phyloP scores from a whole-genome alignment of 1,140 invertebrate species.

The Temnothorax nylanderi region DNA sequence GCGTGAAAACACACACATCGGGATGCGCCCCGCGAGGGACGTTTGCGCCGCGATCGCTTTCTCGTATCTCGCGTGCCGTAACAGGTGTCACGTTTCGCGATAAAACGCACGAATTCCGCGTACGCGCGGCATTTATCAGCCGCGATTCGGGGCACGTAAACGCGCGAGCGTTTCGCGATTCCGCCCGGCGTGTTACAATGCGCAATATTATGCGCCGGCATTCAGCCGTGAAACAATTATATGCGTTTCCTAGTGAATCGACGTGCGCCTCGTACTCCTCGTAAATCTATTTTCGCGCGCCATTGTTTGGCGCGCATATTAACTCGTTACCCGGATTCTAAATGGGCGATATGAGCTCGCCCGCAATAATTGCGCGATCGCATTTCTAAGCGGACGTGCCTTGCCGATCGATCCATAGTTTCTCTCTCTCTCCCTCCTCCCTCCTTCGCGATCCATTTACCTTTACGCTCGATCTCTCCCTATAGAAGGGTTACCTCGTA shows the following conservation, averaged over 20 bases:
- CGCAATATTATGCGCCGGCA: slow-evolving; percentile 71
- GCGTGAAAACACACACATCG: slow-evolving; percentile 32
- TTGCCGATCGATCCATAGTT: slow-evolving; percentile 50
- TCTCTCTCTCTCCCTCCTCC: not conserved
- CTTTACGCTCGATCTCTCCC: slow-evolving; percentile 54
- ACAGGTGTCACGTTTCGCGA: slow-evolving; percentile 64
- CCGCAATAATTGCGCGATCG: slow-evolving; percentile 59
- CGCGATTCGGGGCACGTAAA: slow-evolving; percentile 72
- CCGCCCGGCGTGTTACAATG: slow-evolving; percentile 59
- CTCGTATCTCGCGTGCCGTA: slow-evolving; percentile 63
- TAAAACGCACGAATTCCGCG: slow-evolving; percentile 65
- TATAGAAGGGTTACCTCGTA: slow-evolving; percentile 46
- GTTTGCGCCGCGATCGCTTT: slow-evolving; percentile 35
- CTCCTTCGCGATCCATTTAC: slow-evolving; percentile 37
- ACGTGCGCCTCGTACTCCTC: slow-evolving; percentile 67
- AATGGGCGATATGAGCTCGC: slow-evolving; percentile 57
- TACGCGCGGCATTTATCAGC: slow-evolving; percentile 71
- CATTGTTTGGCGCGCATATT: slow-evolving; percentile 72
- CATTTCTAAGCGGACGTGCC: slow-evolving; percentile 54
- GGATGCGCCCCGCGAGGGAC: slow-evolving; percentile 39
- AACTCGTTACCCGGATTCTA: slow-evolving; percentile 71
- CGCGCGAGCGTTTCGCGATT: slow-evolving; percentile 57
- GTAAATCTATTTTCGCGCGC: slow-evolving; percentile 73
- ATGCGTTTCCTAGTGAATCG: slow-evolving; percentile 70
- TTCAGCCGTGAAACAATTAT: slow-evolving; percentile 75